These are phyloP conservation scores for Plutomurus gul DNA, from an alignment of 1,140 invertebrate genomes.

Conservation along the genomic window DNA sequence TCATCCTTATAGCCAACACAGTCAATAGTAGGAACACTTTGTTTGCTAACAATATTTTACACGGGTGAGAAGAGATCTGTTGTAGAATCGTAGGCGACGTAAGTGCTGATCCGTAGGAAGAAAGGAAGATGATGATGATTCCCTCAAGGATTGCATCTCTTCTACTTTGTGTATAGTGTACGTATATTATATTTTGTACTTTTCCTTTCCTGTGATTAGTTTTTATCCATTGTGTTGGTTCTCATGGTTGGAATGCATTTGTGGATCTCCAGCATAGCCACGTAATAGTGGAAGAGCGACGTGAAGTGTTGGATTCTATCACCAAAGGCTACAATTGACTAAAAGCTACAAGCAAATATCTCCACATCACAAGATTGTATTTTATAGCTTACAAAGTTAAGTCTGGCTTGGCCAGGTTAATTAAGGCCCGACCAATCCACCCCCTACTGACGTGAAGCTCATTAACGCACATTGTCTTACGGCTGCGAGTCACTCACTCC, in stretches of 20 bases:
- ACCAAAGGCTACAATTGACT: not conserved
- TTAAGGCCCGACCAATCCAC: conserved; percentile 33
- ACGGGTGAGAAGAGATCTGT: too few species aligned
- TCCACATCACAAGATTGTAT: not conserved
- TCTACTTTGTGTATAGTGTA: not conserved
- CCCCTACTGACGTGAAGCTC: conserved; percentile 39
- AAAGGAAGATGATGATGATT: not conserved
- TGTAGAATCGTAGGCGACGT: too few species aligned
- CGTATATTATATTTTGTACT: not conserved
- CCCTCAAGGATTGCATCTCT: too few species aligned
- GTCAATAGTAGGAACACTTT: too few species aligned
- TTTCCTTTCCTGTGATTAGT: not conserved
- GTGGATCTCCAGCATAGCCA: too few species aligned
- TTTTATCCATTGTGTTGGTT: not conserved
- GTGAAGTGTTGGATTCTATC: not conserved
- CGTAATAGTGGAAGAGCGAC: not conserved
- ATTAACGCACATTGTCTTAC: conserved; percentile 43
- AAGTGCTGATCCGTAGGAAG: not conserved
- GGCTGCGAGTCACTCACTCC: conserved; percentile 5
- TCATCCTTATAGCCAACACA: too few species aligned
- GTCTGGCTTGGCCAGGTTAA: conserved; percentile 16
- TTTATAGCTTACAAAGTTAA: conserved; percentile 25
- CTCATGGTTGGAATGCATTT: too few species aligned
- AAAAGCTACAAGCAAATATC: not conserved
- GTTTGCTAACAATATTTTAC: too few species aligned